Evolutionary conservation across 2,113 vertebrate species (phyloP), one percentile per base, ranked within the genome.

Genomic region (Pterocles gutturalis): DNA sequence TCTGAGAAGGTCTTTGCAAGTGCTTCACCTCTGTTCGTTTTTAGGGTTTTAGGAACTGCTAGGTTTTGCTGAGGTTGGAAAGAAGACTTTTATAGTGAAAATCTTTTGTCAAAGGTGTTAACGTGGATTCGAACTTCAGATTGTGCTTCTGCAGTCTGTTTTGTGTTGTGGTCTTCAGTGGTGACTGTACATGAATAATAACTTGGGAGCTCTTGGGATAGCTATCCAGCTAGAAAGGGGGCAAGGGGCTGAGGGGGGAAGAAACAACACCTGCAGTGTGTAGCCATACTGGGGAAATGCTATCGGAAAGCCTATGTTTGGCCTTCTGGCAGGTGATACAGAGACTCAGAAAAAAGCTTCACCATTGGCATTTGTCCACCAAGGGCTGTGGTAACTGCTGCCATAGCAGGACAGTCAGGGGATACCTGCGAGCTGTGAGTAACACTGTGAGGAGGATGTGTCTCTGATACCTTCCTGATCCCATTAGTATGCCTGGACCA

Each of bases 391-490:
- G 34, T 72, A 53, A 51, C 20, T 17, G 8, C 60, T n/a, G 15
- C 0, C 1, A 11, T 20, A 61, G 41, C 55, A 62, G 31, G 78
- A 46, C 21, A 48, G 26, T 10, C 0, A 0, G 33, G 29, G 10
- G 24, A 11, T 65, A 31, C 14, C 26, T 85, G 38, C 29, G 55
- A 79, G 26, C 75, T 2, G 0, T 19, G 64, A 77, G 51, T 3
- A 41, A 15, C 51, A 87, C 26, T 61, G 0, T 33, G 10, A 34
- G 28, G 49, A 70, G 8, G 3, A 15, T 28, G 2, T 28, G 9
- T 75, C 38, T 94, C 25, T 58, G 31, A 28, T 77, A 33, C 26
- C 20, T 84, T 93, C 34, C 26, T 41, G 28, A 28, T 80, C 21
- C 41, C 15, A 1, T 11, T 8, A n/a, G 28, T 83, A 18, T 80